phyloP scores from a whole-genome alignment of 2,797 vertebrate genomes.

The Benthosema pterotum region DNA sequence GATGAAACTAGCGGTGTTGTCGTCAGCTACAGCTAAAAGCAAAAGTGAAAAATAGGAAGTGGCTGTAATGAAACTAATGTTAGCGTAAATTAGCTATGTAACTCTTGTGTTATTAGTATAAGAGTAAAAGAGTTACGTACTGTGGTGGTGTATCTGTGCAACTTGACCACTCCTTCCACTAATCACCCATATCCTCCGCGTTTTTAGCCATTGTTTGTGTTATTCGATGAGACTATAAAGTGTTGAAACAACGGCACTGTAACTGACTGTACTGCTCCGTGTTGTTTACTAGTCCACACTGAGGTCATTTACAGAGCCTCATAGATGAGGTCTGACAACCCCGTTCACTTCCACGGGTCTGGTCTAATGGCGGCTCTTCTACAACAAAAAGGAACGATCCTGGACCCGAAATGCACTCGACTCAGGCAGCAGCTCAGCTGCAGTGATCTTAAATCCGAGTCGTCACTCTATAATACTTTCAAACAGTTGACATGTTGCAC shows the following conservation, averaged over 20 bases:
- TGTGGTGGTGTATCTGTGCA: neutral
- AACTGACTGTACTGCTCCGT: neutral
- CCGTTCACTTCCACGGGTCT: too few relatives aligned
- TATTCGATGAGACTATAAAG: neutral
- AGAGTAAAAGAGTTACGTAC: slow-evolving; percentile 42
- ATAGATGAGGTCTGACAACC: too few relatives aligned
- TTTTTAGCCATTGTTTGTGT: slow-evolving; percentile 54
- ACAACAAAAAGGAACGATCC: too few relatives aligned
- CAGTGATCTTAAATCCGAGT: too few relatives aligned
- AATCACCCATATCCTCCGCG: slow-evolving; percentile 27
- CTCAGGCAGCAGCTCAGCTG: too few relatives aligned
- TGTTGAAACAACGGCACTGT: slow-evolving; percentile 6
- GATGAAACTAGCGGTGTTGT: neutral
- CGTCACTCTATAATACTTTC: too few relatives aligned
- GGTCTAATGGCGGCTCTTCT: too few relatives aligned
- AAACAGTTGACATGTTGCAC: too few relatives aligned
- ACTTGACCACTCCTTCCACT: slow-evolving; percentile 33
- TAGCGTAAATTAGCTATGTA: slow-evolving; percentile 11
- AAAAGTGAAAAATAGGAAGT: slow-evolving; percentile 58
- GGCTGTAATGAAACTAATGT: slow-evolving; percentile 20
- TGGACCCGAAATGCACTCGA: too few relatives aligned
- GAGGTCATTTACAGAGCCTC: too few relatives aligned
- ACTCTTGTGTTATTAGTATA: neutral
- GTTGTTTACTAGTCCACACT: slow-evolving; percentile 62
- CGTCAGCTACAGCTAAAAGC: neutral